Base-by-base conservation (phyloP, 53 echinoderm and acorn worm species). In the Glandiceps talaboti region DNA sequence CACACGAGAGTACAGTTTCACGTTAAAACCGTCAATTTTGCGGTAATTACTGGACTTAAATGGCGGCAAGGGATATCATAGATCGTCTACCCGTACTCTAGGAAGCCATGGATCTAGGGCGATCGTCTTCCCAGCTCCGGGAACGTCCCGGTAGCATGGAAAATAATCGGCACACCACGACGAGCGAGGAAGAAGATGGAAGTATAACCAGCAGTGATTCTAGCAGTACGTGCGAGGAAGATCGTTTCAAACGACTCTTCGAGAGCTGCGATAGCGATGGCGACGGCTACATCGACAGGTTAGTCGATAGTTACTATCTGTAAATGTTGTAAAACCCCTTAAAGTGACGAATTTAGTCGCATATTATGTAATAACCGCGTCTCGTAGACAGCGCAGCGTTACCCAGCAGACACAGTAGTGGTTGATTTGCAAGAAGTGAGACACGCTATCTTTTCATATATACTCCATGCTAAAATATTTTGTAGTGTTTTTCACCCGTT, bases 261-360 rank as follows among this genome's bases (percentile, higher is more conserved):
- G 87, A 92, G 81, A 89, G 89, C 76, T 92, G 92, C 45, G 92
- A 92, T 75, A 92, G 88, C n/a, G 92, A 92, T 29, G 92, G 92
- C 1, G 92, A 92, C 77, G 92, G 92, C 14, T 92, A 86, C 32
- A 92, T 92, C 77, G 92, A 92, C 73, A 83, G 92, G 92, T 92
- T 86, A 73, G 87, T n/a, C n/a, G n/a, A n/a, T n/a, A n/a, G n/a
- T n/a, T n/a, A n/a, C n/a, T n/a, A n/a, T n/a, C n/a, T n/a, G n/a
- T n/a, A n/a, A n/a, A n/a, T n/a, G n/a, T n/a, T n/a, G n/a, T n/a
- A n/a, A n/a, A n/a, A n/a, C n/a, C n/a, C n/a, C n/a, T n/a, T n/a
- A n/a, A n/a, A n/a, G n/a, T n/a, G n/a, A n/a, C n/a, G n/a, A n/a
- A n/a, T n/a, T n/a, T n/a, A n/a, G n/a, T n/a, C n/a, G n/a, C n/a